Evolutionary conservation across 35 echinoderm and acorn worm genomes (phyloP).

Genomic region (Chiridota heheva): DNA sequence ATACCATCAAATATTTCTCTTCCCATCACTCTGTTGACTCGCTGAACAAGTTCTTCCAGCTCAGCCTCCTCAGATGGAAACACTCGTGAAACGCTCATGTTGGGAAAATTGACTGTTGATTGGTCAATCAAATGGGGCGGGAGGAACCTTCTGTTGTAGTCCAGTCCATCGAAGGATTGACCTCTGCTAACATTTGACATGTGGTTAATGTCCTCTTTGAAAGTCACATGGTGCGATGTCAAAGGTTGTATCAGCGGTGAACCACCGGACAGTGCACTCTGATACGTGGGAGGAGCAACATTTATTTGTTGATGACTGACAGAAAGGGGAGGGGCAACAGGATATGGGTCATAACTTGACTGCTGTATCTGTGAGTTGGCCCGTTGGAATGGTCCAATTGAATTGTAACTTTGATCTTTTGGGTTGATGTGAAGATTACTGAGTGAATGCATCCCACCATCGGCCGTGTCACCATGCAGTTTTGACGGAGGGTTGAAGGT

Average conservation of each 20-base stretch:
- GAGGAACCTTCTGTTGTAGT: constrained; percentile 38
- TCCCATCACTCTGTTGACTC: no score
- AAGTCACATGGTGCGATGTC: neutral
- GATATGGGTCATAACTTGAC: no score
- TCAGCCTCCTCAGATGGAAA: constrained; percentile 81
- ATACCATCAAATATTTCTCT: no score
- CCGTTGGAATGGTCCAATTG: no score
- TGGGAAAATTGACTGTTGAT: constrained; percentile 70
- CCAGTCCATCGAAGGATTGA: constrained; percentile 2
- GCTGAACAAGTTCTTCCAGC: constrained; percentile 78
- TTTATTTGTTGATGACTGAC: neutral
- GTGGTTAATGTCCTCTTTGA: neutral
- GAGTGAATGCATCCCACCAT: no score
- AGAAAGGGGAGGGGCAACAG: neutral
- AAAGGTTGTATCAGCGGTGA: neutral
- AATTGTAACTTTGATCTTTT: no score
- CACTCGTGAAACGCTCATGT: constrained; percentile 53
- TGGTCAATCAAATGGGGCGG: constrained; percentile 73
- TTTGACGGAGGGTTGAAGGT: no score
- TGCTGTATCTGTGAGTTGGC: no score
- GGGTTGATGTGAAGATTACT: no score
- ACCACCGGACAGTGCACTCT: neutral
- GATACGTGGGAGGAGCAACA: neutral
- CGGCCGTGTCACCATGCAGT: no score
- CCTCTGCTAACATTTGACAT: constrained; percentile 5